Conservation (phyloP, 2,797 vertebrate genomes). For the Coregonus suidteri region DNA sequence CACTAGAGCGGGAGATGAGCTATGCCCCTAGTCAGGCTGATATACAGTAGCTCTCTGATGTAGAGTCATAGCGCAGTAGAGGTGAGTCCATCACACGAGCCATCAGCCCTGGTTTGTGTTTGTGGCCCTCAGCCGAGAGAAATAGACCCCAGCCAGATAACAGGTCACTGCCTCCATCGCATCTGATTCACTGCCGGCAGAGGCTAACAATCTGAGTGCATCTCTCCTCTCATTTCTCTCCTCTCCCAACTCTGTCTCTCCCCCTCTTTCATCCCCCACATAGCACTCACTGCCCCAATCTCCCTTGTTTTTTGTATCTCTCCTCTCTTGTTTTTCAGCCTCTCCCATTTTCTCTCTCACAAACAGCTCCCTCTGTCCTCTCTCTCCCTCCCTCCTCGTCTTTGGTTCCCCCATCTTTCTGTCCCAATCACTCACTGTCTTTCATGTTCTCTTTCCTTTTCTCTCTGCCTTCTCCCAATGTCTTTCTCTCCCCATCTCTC, state of each 20-base stretch:
- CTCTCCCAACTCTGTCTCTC: background rate
- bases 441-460: background rate
- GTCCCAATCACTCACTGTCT: background rate
- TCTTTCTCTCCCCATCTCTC: background rate
- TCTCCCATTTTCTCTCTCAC: background rate
- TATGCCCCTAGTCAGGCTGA: background rate
- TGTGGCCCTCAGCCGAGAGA: slow-evolving; percentile 3
- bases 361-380: background rate
- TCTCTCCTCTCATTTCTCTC: slow-evolving; percentile 17
- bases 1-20: background rate
- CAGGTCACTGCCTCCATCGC: slow-evolving; percentile 11
- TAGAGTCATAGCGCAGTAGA: background rate
- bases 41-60: background rate
- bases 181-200: slow-evolving; percentile 1
- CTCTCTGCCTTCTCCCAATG: background rate
- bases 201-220: background rate
- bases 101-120: background rate
- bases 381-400: background rate
- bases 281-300: background rate
- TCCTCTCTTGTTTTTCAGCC: too few species aligned
- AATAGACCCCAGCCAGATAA: background rate
- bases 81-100: background rate
- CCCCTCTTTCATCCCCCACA: background rate
- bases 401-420: background rate
- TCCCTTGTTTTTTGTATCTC: too few species aligned